Evolutionary conservation across 2,888 invertebrate species (phyloP).

Genomic region (Trileptium ribeirensis): DNA sequence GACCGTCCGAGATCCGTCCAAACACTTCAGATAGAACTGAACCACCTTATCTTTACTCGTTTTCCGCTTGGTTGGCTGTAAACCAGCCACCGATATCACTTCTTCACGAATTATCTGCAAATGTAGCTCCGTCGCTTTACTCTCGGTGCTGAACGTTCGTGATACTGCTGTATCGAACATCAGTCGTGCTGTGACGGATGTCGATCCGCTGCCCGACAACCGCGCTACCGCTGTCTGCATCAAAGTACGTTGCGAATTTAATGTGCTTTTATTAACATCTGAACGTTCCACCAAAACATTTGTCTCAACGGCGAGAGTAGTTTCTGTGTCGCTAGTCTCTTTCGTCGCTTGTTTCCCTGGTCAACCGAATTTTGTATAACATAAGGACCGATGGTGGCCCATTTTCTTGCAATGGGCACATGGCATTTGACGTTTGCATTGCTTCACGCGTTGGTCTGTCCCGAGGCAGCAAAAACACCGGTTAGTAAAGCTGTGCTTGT

Average conservation of each 20-base stretch:
- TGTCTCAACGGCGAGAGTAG: not conserved
- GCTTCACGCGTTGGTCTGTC: not conserved
- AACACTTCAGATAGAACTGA: not conserved
- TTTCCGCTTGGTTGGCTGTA: not conserved
- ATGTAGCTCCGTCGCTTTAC: not conserved
- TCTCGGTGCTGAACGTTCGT: not conserved
- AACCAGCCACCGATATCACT: not conserved
- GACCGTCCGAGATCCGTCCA: not conserved
- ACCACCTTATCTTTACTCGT: not conserved
- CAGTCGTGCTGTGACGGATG: not conserved
- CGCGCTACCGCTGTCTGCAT: not conserved
- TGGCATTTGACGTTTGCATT: not conserved
- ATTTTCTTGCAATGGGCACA: not conserved
- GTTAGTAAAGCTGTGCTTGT: not conserved
- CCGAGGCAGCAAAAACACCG: constrained; percentile 5
- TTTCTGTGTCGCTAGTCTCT: not conserved
- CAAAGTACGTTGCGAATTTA: too few species aligned
- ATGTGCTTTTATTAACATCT: too few species aligned
- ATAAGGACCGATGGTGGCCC: constrained; percentile 12
- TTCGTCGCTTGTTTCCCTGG: not conserved
- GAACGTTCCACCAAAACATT: not conserved
- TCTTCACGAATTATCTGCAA: not conserved
- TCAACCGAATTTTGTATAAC: not conserved
- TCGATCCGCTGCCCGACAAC: not conserved
- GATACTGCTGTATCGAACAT: constrained; percentile 7